Conservation (phyloP, 2,797 vertebrate genomes). For the Moxostoma hubbsi region DNA sequence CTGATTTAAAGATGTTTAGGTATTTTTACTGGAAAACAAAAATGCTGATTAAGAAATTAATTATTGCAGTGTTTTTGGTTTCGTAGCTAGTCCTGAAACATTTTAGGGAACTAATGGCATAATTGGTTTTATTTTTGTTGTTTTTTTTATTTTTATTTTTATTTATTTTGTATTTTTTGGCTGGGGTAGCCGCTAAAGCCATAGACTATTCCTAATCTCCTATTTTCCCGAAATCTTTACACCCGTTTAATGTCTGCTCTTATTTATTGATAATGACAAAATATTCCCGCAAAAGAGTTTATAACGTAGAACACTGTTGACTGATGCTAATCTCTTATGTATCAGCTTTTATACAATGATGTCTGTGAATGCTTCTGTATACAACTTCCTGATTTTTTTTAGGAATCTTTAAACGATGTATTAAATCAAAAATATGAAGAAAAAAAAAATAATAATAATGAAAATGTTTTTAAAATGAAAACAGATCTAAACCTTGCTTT, state of each 20-base stretch:
- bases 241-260: constrained; percentile 67
- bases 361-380: constrained; percentile 69
- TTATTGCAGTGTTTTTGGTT: constrained; percentile 22
- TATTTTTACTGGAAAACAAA: too few relatives aligned
- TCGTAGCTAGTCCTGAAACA: constrained; percentile 58
- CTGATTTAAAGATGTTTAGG: too few relatives aligned
- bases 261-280: constrained; percentile 69
- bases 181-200: constrained; percentile 76
- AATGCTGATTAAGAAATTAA: too few relatives aligned
- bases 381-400: constrained; percentile 66
- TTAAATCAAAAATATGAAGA: constrained; percentile 52
- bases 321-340: constrained; percentile 73
- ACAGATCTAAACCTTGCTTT: constrained; percentile 59
- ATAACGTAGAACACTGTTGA: constrained; percentile 73
- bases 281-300: constrained; percentile 75
- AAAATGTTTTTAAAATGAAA: constrained; percentile 62
- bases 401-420: constrained; percentile 67
- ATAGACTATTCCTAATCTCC: constrained; percentile 73
- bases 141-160: constrained; percentile 47
- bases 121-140: constrained; percentile 36
- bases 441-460: constrained; percentile 13
- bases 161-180: constrained; percentile 59
- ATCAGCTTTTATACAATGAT: constrained; percentile 76
- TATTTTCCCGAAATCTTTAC: constrained; percentile 58
- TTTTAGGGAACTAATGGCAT: constrained; percentile 43